Evolutionary conservation across 2,797 vertebrate genomes (phyloP), one percentile per base, ranked within the genome.

Genomic region (Chromobotia macracanthus): DNA sequence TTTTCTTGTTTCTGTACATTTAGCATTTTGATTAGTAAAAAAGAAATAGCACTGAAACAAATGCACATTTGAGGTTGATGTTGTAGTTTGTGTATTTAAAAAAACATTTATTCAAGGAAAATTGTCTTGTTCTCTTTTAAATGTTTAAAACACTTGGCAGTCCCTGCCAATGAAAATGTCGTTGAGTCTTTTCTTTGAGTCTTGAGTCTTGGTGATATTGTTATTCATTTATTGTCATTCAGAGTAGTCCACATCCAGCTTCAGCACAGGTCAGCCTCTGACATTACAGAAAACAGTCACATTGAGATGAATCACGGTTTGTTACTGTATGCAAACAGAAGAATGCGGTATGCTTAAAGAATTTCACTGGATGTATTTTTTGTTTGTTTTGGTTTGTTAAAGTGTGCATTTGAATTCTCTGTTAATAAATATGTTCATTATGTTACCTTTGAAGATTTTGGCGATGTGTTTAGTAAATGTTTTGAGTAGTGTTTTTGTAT

Each of bases 1-100:
- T 83, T 86, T 82, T 88, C 91, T 87, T 90, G 91, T 8, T 75
- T 48, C 67, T 75, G 86, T 87, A 84, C 75, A 87, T 90, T 91
- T 80, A 90, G 87, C 82, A 71, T 80, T 64, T 64, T 28, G n/a
- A n/a, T n/a, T n/a, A n/a, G 38, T n/a, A 41, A 50, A 38, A n/a
- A n/a, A n/a, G n/a, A n/a, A n/a, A n/a, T n/a, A n/a, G n/a, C n/a
- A n/a, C n/a, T n/a, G n/a, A n/a, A n/a, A 23, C 7, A n/a, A n/a
- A n/a, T n/a, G n/a, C n/a, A 63, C 60, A 35, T 63, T 35, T 63
- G 18, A 23, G 21, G 56, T 65, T 53, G 89, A 88, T 80, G 63
- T 72, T 58, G 31, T 6, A 11, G 28, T 61, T n/a, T 38, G 25
- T 86, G 90, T 69, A 93, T 81, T 89, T 87, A 87, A 87, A 79